These are phyloP conservation scores for Stichopus chloronotus DNA, from an alignment of 35 echinoderm and acorn worm genomes.

Conservation along the genomic window DNA sequence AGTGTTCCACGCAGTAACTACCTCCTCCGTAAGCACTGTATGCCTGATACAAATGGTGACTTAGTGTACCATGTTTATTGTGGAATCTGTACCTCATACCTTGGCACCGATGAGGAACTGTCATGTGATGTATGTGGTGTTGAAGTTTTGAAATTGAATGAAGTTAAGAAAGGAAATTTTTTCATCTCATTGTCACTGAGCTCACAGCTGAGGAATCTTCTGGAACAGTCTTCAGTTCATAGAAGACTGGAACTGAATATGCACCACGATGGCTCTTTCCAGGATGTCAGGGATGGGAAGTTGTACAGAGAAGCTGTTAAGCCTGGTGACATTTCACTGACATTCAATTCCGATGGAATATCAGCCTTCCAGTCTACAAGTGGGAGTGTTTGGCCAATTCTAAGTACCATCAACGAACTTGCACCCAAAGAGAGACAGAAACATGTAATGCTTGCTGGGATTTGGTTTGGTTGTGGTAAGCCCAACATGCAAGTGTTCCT, in stretches of 20 bases:
- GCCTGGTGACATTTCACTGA: background rate
- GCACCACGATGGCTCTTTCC: background rate
- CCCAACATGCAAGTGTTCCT: conserved; percentile 16
- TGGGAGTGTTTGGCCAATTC: conserved; percentile 41
- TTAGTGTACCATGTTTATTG: conserved; percentile 30
- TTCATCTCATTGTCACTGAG: background rate
- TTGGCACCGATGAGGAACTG: background rate
- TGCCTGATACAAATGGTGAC: conserved; percentile 7
- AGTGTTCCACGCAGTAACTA: conserved; percentile 14
- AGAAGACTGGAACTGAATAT: background rate
- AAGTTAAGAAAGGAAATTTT: background rate
- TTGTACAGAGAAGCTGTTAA: background rate
- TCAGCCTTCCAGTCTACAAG: conserved; percentile 26
- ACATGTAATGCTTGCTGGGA: conserved; percentile 26
- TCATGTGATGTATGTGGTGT: background rate
- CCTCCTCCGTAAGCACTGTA: conserved; percentile 12
- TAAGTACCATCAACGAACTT: conserved; percentile 43
- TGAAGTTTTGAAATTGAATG: background rate
- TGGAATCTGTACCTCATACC: conserved; percentile 9
- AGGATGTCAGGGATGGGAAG: conserved; percentile 10
- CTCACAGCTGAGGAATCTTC: background rate
- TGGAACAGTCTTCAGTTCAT: background rate
- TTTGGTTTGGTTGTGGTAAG: conserved; percentile 39
- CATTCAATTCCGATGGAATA: conserved; percentile 37
- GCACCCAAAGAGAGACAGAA: conserved; percentile 31